Conservation (phyloP, 2,888 invertebrate genomes). For the Leptothorax acervorum region DNA sequence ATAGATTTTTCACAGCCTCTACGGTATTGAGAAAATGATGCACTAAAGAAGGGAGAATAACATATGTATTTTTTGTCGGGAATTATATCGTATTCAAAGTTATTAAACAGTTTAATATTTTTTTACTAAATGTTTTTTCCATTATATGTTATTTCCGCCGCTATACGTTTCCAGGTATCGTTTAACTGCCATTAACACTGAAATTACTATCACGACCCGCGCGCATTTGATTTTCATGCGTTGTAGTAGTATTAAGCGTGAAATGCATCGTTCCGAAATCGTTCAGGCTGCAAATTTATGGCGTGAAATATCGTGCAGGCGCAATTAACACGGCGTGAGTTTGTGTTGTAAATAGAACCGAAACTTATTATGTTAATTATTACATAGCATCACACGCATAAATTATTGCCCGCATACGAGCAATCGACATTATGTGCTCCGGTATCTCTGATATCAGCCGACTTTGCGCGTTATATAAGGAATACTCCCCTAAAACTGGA, state of each 20-base stretch:
- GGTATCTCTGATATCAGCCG: background rate
- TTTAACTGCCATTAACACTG: constrained; percentile 19
- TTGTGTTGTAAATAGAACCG: constrained; percentile 47
- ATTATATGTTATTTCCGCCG: background rate
- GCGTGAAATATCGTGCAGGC: constrained; percentile 50
- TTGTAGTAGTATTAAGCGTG: constrained; percentile 29
- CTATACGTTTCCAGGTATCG: background rate
- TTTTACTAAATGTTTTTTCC: background rate
- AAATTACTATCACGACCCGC: constrained; percentile 21
- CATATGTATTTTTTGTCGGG: background rate
- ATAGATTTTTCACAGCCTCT: background rate
- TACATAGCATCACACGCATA: constrained; percentile 37
- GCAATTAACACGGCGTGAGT: constrained; percentile 46
- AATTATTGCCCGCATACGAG: constrained; percentile 20
- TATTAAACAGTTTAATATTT: background rate
- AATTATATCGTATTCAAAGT: background rate
- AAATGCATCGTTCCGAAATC: constrained; percentile 50
- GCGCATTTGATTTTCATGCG: constrained; percentile 40
- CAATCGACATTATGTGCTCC: background rate
- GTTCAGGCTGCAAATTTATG: constrained; percentile 44
- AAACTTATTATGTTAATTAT: constrained; percentile 55
- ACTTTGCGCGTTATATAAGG: background rate
- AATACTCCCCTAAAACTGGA: background rate
- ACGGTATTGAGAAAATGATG: background rate
- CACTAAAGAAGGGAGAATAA: background rate